phyloP scores from a whole-genome alignment of 2,113 vertebrate genomes.

The Vimba vimba region DNA sequence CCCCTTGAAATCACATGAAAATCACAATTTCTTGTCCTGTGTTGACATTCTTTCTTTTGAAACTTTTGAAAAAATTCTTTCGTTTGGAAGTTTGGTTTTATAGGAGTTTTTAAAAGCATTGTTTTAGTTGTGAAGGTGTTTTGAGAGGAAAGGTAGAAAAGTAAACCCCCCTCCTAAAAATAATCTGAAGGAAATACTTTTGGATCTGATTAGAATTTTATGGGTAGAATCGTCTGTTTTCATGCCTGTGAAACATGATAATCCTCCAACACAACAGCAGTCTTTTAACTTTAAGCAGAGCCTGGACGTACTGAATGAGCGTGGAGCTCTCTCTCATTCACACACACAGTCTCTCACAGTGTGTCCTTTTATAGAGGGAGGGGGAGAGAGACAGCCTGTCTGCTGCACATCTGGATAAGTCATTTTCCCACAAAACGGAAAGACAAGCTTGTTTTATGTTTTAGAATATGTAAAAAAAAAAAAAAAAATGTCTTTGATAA shows the following conservation, averaged over 20 bases:
- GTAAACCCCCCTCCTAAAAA: background rate
- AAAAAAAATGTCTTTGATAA: background rate
- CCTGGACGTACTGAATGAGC: background rate
- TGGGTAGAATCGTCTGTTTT: background rate
- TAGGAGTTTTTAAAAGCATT: background rate
- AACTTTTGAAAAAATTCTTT: too few relatives aligned
- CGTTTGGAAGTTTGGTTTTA: background rate
- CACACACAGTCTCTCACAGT: background rate
- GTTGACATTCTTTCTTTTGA: background rate
- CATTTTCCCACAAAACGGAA: constrained; percentile 38
- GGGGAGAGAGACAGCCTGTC: constrained; percentile 40
- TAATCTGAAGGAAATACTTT: constrained; percentile 2
- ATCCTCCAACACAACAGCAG: background rate
- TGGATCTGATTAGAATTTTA: constrained; percentile 6
- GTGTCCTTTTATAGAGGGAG: constrained; percentile 28
- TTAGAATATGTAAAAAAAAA: background rate
- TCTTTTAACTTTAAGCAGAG: constrained; percentile 17
- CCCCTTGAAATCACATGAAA: background rate
- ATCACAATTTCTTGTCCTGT: background rate
- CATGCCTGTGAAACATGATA: constrained; percentile 22
- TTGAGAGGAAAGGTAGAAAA: background rate
- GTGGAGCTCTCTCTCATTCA: background rate
- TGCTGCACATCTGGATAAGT: constrained; percentile 54
- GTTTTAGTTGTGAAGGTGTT: constrained; percentile 1
- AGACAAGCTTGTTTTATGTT: constrained; percentile 48